Evolutionary conservation across 2,888 invertebrate species (phyloP).

Genomic region (Plebejus argus): DNA sequence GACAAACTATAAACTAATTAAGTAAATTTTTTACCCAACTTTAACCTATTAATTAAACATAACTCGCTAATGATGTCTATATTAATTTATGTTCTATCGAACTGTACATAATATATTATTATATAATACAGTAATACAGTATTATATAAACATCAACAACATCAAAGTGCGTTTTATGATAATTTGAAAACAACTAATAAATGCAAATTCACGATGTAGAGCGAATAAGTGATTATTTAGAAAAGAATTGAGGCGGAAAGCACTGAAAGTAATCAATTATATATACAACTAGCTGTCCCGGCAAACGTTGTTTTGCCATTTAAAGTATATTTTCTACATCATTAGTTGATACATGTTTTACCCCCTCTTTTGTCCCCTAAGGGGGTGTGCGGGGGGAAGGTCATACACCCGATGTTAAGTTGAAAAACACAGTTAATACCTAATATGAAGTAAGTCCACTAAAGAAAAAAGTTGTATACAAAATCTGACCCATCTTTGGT

Average conservation of each 20-base stretch:
- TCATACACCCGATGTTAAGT: too few relatives aligned
- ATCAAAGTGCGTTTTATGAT: not conserved
- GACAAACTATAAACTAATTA: not conserved
- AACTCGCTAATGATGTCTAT: not conserved
- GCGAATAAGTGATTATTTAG: constrained; percentile 1
- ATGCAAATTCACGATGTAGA: not conserved
- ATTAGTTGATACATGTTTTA: too few relatives aligned
- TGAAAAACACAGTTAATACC: too few relatives aligned
- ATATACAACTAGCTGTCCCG: too few relatives aligned
- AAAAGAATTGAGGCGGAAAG: not conserved
- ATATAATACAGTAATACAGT: too few relatives aligned
- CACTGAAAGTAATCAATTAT: constrained; percentile 12
- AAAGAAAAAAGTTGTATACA: too few relatives aligned
- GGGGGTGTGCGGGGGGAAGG: too few relatives aligned
- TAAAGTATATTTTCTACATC: too few relatives aligned
- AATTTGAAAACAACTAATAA: not conserved
- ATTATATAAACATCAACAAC: not conserved
- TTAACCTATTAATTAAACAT: not conserved
- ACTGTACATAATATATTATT: not conserved
- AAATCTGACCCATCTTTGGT: too few relatives aligned
- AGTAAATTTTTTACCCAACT: not conserved
- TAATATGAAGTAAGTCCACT: too few relatives aligned
- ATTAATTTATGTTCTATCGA: not conserved
- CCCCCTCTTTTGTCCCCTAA: too few relatives aligned
- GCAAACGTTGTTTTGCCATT: too few relatives aligned